Conservation (phyloP, 1,140 invertebrate genomes). For the Procambarus virginalis region DNA sequence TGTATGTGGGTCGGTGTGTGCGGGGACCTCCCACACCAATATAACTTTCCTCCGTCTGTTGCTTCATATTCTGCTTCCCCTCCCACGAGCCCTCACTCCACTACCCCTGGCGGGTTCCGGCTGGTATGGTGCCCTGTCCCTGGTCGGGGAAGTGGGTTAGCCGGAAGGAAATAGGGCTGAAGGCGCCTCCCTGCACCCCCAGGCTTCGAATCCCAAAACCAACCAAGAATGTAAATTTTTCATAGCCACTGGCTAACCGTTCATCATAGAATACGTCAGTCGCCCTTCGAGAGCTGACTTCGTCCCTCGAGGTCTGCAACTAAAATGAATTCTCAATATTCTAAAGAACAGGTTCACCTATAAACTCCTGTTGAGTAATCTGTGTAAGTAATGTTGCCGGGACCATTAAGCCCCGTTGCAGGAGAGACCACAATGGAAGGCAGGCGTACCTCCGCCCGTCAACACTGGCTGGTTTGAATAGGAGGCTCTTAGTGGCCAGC, state of each 20-base stretch:
- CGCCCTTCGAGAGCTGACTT: not conserved
- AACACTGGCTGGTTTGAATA: constrained; percentile 3
- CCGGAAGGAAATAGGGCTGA: constrained; percentile 26
- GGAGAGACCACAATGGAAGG: not conserved
- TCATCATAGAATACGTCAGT: constrained; percentile 4
- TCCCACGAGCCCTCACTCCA: not conserved
- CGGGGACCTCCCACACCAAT: no score
- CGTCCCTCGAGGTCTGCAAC: not conserved
- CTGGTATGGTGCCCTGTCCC: not conserved
- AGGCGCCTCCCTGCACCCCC: not conserved
- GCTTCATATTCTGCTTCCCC: not conserved
- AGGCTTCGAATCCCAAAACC: not conserved
- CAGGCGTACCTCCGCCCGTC: not conserved
- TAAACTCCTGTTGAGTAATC: not conserved
- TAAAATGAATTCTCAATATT: not conserved
- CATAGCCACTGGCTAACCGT: constrained; percentile 8
- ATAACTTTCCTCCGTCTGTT: no score
- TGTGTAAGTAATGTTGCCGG: not conserved
- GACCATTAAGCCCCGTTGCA: not conserved
- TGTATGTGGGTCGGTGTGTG: no score
- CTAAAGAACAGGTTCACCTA: not conserved
- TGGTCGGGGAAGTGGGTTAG: not conserved
- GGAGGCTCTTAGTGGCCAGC: not conserved
- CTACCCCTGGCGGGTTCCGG: no score
- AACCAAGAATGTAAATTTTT: constrained; percentile 8